Evolutionary conservation across 1,140 invertebrate genomes (phyloP).

Genomic region (Chelonus insularis): DNA sequence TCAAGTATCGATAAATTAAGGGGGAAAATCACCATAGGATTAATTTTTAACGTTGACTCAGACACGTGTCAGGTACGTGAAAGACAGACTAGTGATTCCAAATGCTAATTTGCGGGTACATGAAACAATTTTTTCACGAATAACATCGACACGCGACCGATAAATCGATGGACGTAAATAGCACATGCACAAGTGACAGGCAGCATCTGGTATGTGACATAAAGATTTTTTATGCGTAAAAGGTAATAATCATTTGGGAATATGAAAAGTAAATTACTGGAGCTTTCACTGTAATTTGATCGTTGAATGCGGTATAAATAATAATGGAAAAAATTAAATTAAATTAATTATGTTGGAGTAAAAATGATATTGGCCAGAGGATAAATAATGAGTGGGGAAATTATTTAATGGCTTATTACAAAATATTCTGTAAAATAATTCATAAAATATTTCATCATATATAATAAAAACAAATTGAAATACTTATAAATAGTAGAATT

Average conservation of each 20-base stretch:
- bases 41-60: too few species aligned
- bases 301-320: background rate
- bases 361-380: too few species aligned
- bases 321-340: background rate
- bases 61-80: background rate
- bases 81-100: background rate
- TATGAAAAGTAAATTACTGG: slow-evolving; percentile 24
- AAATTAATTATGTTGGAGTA: too few species aligned
- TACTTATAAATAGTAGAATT: background rate
- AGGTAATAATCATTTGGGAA: background rate
- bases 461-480: background rate
- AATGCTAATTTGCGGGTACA: background rate
- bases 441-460: background rate
- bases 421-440: too few species aligned
- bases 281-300: slow-evolving; percentile 31
- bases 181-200: background rate
- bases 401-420: too few species aligned
- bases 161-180: slow-evolving; percentile 8
- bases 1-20: too few species aligned
- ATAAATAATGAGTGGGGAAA: too few species aligned
- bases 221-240: background rate
- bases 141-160: slow-evolving; percentile 10
- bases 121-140: background rate
- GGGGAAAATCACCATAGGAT: too few species aligned
- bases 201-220: background rate